These are phyloP conservation scores for Leptarthrus brevirostris DNA, from an alignment of 2,888 invertebrate genomes.

Conservation along the genomic window DNA sequence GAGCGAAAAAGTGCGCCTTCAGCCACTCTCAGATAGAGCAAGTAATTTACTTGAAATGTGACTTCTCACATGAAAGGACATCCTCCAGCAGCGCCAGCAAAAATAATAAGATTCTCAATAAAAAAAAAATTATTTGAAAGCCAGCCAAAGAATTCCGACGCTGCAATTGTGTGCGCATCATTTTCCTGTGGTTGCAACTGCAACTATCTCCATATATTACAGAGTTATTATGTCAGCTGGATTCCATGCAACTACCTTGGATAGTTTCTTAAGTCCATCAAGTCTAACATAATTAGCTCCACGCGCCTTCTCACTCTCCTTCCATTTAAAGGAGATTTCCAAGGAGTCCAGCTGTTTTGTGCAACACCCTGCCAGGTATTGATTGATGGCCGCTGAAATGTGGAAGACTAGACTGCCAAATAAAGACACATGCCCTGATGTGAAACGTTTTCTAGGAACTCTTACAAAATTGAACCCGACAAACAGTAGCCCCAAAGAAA, in stretches of 20 bases:
- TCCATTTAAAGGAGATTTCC: background rate
- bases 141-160: conserved; percentile 5
- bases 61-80: conserved; percentile 43
- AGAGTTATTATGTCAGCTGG: conserved; percentile 16
- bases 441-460: conserved; percentile 22
- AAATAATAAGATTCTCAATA: conserved; percentile 35
- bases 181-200: background rate
- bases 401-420: conserved; percentile 6
- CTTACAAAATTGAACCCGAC: background rate
- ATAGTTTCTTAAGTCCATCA: background rate
- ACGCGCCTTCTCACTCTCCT: conserved; percentile 31
- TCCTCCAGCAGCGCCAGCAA: conserved; percentile 16
- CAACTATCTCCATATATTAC: background rate
- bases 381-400: conserved; percentile 23
- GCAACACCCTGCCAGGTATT: conserved; percentile 36
- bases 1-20: conserved; percentile 13
- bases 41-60: conserved; percentile 41
- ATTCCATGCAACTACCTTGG: conserved; percentile 3
- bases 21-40: conserved; percentile 36
- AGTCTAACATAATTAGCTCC: conserved; percentile 24
- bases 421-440: conserved; percentile 22
- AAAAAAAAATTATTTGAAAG: background rate
- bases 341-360: background rate
- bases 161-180: background rate
- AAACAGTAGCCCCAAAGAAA: background rate